Conservation (phyloP, 2,888 invertebrate genomes). For the Agonopterix heracliana region DNA sequence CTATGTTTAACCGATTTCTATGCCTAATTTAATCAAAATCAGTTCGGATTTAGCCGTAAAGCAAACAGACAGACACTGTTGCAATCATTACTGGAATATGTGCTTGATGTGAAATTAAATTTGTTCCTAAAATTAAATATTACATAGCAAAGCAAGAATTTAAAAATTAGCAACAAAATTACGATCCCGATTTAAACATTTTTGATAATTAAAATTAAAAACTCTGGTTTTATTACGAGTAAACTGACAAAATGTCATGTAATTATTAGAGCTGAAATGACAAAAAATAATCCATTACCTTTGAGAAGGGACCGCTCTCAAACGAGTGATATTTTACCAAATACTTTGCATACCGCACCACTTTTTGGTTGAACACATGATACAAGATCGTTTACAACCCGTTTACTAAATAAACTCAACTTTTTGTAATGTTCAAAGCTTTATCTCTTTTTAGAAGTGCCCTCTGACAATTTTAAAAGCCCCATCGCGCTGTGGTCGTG, state of each 20-base stretch:
- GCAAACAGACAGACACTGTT: not conserved
- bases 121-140: no score
- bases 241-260: not conserved
- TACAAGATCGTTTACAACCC: conserved; percentile 61
- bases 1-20: no score
- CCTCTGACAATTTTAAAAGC: conserved; percentile 59
- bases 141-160: no score
- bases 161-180: not conserved
- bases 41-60: not conserved
- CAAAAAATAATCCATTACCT: not conserved
- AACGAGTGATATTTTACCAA: not conserved
- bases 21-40: not conserved
- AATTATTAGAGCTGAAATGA: not conserved
- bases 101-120: no score
- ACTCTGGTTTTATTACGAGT: not conserved
- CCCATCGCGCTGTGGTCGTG: conserved; percentile 28
- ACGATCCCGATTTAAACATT: not conserved
- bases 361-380: not conserved
- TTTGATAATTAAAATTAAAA: not conserved
- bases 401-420: conserved; percentile 56
- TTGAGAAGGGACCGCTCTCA: not conserved
- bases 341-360: not conserved
- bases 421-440: conserved; percentile 54
- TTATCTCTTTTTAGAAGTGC: conserved; percentile 62
- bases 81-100: no score